phyloP scores from a whole-genome alignment of 2,888 invertebrate genomes.

The Ochropleura plecta region DNA sequence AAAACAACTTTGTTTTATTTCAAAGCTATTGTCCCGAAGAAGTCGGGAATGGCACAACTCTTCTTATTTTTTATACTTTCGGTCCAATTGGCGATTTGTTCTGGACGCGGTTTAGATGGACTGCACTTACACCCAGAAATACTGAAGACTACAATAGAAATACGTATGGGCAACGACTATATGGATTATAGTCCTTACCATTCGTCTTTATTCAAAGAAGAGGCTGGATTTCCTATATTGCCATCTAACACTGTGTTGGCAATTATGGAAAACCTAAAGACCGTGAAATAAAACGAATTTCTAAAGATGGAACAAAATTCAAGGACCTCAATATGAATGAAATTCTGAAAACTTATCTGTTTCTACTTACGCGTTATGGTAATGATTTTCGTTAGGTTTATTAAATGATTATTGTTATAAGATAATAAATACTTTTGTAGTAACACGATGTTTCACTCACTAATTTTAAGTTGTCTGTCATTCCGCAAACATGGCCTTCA shows the following conservation, averaged over 20 bases:
- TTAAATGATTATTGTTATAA: constrained; percentile 9
- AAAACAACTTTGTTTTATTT: constrained; percentile 60
- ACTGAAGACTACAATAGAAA: constrained; percentile 74
- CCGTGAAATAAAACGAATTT: constrained; percentile 1
- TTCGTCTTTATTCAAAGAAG: constrained; percentile 55
- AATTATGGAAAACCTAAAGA: not conserved
- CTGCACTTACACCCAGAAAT: constrained; percentile 78
- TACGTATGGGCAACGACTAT: constrained; percentile 78
- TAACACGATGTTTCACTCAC: constrained; percentile 14
- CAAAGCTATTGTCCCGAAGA: constrained; percentile 50
- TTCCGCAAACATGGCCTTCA: not conserved
- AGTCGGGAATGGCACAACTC: constrained; percentile 75
- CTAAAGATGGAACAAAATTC: not conserved
- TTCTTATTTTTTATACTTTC: constrained; percentile 69
- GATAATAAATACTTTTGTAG: constrained; percentile 23
- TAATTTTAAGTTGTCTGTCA: not conserved
- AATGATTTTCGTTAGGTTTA: not conserved
- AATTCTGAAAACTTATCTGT: not conserved
- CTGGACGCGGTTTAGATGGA: constrained; percentile 71
- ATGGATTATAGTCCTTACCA: constrained; percentile 79
- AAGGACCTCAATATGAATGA: not conserved
- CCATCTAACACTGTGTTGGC: constrained; percentile 30
- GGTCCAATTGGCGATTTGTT: constrained; percentile 65
- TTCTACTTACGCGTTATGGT: not conserved
- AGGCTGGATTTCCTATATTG: constrained; percentile 51